These are phyloP conservation scores for Gortyna flavago DNA, from an alignment of 2,888 invertebrate genomes.

Conservation along the genomic window DNA sequence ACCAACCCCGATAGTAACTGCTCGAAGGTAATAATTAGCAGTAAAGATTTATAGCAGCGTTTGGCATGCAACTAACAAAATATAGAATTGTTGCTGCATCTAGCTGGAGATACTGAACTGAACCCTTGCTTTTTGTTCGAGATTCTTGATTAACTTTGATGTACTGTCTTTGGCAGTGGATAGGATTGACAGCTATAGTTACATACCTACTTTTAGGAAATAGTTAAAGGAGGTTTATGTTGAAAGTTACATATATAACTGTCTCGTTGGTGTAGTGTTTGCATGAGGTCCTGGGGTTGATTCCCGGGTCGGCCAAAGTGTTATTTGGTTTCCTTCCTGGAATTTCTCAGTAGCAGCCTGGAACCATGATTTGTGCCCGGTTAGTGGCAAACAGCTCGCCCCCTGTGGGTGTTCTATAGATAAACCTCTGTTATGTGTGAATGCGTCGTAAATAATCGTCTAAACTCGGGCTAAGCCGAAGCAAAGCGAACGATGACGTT, in stretches of 20 bases:
- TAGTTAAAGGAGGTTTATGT: neutral
- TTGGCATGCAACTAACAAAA: conserved; percentile 73
- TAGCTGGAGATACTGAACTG: conserved; percentile 73
- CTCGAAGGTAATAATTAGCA: conserved; percentile 83
- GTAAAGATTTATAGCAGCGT: conserved; percentile 81
- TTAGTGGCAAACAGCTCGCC: neutral
- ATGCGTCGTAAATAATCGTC: neutral
- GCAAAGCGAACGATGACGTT: neutral
- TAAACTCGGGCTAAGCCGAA: neutral
- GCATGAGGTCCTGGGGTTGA: neutral
- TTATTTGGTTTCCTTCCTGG: neutral
- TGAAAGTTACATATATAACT: neutral
- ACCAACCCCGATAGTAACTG: conserved; percentile 70
- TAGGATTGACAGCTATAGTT: neutral
- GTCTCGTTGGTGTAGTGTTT: neutral
- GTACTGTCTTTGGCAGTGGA: neutral
- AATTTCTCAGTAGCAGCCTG: neutral
- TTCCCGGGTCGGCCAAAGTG: neutral
- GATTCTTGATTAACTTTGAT: conserved; percentile 48
- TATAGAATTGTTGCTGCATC: conserved; percentile 72
- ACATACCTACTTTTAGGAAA: neutral
- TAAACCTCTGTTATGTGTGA: neutral
- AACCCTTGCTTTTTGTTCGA: conserved; percentile 8
- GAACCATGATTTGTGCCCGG: neutral
- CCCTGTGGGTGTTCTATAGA: neutral